Evolutionary conservation across 2,113 vertebrate genomes (phyloP), one percentile per base, ranked within the genome.

Genomic region (Toxostoma redivivum): DNA sequence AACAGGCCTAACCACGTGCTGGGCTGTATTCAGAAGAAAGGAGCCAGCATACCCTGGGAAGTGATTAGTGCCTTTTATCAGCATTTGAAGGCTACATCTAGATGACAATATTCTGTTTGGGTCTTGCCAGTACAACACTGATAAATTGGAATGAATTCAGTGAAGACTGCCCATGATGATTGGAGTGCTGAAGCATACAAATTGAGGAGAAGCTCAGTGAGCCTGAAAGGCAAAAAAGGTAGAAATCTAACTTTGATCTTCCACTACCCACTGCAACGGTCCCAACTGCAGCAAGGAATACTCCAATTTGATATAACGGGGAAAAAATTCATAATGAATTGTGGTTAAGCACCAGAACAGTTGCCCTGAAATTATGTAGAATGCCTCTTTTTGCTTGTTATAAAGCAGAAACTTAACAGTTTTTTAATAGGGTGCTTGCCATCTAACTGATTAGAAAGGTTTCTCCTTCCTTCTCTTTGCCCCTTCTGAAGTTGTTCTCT

Each of bases 291-390:
- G 54, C 31, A 85, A 77, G 16, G 15, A 21, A 57, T 85, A 66
- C 12, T n/a, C 47, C 0, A 2, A 64, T 57, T 38, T 9, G 2
- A 48, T 35, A 57, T 2, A 45, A 65, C 0, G 1, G 7, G 10
- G 6, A 22, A 81, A 67, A 82, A 60, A 37, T 1, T 47, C 8
- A 65, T 8, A 33, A 7, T 18, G 0, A 85, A 56, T 37, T 40
- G 44, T 71, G 33, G 21, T 81, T 71, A 79, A 82, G 23, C 35
- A 76, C 4, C 1, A 11, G 33, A 87, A 87, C 3, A 62, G 31
- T 11, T 81, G 31, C 10, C 45, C n/a, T 37, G 35, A 74, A 38
- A 45, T 21, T 1, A 81, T 13, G 30, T 5, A 11, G 23, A 50
- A 71, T 58, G 2, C 80, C 53, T 66, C 20, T 10, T 45, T 44